phyloP scores from a whole-genome alignment of 2,888 invertebrate species.

The Eilema caniola region DNA sequence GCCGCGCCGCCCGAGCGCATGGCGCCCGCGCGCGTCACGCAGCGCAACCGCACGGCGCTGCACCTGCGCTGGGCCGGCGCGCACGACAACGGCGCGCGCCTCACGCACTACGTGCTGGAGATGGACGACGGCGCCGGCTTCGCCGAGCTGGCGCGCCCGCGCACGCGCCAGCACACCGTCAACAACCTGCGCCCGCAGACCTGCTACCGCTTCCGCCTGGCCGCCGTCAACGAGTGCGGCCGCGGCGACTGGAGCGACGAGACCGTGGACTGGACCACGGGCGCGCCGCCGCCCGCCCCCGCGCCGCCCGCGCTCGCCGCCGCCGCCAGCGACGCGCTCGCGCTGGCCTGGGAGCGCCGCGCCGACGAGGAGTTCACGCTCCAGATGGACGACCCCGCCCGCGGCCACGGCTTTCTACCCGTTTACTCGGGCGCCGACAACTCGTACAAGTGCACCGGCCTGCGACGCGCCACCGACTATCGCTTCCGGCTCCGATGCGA shows the following conservation, averaged over 20 bases:
- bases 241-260: conserved; percentile 91
- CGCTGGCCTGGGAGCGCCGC: conserved; percentile 92
- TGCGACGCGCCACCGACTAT: conserved; percentile 92
- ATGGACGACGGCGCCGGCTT: conserved; percentile 92
- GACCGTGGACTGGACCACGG: conserved; percentile 90
- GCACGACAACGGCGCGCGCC: conserved; percentile 92
- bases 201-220: conserved; percentile 93
- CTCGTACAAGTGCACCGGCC: conserved; percentile 88
- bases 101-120: conserved; percentile 92
- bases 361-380: conserved; percentile 93
- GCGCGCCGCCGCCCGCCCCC: conserved; percentile 93
- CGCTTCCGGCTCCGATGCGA: conserved; percentile 93
- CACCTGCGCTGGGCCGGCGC: conserved; percentile 91
- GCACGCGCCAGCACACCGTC: conserved; percentile 92
- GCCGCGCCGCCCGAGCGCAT: conserved; percentile 93
- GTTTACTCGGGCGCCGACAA: conserved; percentile 93
- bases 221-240: conserved; percentile 94
- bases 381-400: conserved; percentile 91
- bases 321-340: conserved; percentile 88
- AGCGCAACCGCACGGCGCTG: conserved; percentile 90
- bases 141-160: conserved; percentile 90
- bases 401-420: conserved; percentile 92
- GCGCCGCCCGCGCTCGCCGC: conserved; percentile 90
- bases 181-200: conserved; percentile 93
- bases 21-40: conserved; percentile 90